Evolutionary conservation across 1,140 invertebrate species (phyloP), one percentile per base, ranked within the genome.

Genomic region (Hyles vespertilio): DNA sequence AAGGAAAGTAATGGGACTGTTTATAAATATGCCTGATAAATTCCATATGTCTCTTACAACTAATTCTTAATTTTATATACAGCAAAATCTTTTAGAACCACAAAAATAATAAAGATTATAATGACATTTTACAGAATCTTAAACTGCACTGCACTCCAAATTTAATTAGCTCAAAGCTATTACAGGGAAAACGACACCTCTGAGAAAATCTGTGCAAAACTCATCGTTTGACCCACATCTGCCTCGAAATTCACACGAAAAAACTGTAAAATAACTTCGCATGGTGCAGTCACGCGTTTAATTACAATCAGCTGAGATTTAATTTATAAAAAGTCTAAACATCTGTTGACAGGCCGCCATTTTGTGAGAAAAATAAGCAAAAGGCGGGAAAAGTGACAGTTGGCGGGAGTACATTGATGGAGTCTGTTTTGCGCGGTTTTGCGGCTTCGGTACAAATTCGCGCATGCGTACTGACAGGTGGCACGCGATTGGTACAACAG

Each of bases 321-420:
- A 54, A 55, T 45, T 43, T 48, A 8, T 45, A 60, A 72, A 79
- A 81, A 79, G 69, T 62, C 47, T 40, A 32, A 51, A 67, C 80
- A 83, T 83, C 80, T 83, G 80, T 53, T 56, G 45, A 56, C 49
- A 49, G 32, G 56, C 51, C 9, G 55, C 48, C 65, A 69, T 65
- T 51, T 64, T 52, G 55, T 43, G 59, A 68, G 69, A 71, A 75
- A 40, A 74, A 72, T 59, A 67, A 76, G 64, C 72, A 79, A 75
- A 79, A 74, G 63, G 74, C 70, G 74, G 69, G 70, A 79, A 77
- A 80, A 77, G 65, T 81, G 80, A 78, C 80, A 85, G 79, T 81
- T 85, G 80, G 51, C 65, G 67, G 63, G 70, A 84, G 67, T 81
- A 70, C 71, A 76, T 71, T 72, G 70, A 71, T 76, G 72, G 65